Percentiles rank a stretch among this genome's conserved stretches.
phyloP scores from a whole-genome alignment of 2,797 vertebrate genomes.

The Podarcis siculus region DNA sequence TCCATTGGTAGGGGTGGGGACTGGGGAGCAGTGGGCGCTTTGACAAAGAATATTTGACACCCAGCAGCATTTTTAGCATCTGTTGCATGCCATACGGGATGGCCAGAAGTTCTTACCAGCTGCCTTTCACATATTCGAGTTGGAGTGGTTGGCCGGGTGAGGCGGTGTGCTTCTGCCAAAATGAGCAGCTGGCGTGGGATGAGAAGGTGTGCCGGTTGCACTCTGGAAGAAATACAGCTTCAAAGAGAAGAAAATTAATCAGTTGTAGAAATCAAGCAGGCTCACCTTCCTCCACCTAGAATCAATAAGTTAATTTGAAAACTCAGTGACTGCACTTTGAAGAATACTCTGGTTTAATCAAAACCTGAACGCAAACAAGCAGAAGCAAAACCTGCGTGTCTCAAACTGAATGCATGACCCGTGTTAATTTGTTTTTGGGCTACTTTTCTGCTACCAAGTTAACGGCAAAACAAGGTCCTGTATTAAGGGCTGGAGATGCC shows the following conservation, averaged over 20 bases:
- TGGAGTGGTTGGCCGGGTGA: not conserved
- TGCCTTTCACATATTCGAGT: accelerated
- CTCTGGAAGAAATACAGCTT: slow-evolving; percentile 37
- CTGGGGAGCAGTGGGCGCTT: not conserved
- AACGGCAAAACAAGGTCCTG: not conserved
- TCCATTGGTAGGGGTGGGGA: not conserved
- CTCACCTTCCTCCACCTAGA: no score
- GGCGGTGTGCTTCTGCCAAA: not conserved
- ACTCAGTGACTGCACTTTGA: not conserved
- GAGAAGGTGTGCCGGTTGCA: not conserved
- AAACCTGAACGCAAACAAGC: not conserved
- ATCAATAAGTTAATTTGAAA: not conserved
- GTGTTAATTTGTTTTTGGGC: not conserved
- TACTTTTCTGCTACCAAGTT: no score
- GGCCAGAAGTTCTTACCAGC: not conserved
- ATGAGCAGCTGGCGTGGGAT: not conserved
- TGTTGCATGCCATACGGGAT: not conserved
- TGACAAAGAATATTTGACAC: not conserved
- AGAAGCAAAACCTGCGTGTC: not conserved
- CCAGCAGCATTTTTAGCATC: not conserved
- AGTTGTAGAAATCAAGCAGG: not conserved
- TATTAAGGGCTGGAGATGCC: not conserved
- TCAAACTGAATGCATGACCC: not conserved
- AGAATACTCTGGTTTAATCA: not conserved
- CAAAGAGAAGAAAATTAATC: slow-evolving; percentile 2